Percentiles rank a stretch among this genome's conserved stretches.
These are phyloP conservation scores for Bombus waltoni DNA, from an alignment of 1,140 invertebrate genomes.

Conservation along the genomic window DNA sequence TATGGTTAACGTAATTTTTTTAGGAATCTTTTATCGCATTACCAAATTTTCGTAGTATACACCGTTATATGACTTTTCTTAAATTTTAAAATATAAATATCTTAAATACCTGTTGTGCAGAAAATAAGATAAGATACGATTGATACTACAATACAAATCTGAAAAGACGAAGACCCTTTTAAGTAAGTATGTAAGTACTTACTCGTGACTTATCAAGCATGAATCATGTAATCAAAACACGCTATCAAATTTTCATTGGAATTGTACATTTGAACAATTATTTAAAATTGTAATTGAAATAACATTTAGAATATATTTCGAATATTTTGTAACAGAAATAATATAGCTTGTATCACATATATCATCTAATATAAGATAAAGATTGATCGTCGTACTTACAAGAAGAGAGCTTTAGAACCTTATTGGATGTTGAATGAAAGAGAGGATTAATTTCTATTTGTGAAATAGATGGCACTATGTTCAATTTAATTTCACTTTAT, in stretches of 20 bases:
- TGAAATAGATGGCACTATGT: slow-evolving; percentile 10
- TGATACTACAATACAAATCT: background rate
- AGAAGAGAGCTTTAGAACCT: background rate
- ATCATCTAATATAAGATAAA: background rate
- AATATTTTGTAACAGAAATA: background rate
- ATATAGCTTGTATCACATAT: background rate
- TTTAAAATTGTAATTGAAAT: background rate
- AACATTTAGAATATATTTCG: background rate
- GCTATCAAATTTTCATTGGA: background rate
- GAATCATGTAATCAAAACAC: background rate
- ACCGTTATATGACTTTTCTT: background rate
- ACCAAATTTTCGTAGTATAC: background rate
- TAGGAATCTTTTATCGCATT: background rate
- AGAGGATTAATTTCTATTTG: background rate
- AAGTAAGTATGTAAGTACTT: too few species aligned
- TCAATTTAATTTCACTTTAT: background rate
- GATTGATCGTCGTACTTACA: slow-evolving; percentile 1
- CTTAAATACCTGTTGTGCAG: background rate
- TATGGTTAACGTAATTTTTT: slow-evolving; percentile 23
- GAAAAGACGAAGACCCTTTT: background rate
- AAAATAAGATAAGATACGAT: background rate
- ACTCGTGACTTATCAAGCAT: background rate
- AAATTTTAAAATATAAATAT: background rate
- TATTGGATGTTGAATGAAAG: background rate
- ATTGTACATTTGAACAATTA: background rate